phyloP scores from a whole-genome alignment of 2,113 vertebrate species.

The Plecotus auritus region DNA sequence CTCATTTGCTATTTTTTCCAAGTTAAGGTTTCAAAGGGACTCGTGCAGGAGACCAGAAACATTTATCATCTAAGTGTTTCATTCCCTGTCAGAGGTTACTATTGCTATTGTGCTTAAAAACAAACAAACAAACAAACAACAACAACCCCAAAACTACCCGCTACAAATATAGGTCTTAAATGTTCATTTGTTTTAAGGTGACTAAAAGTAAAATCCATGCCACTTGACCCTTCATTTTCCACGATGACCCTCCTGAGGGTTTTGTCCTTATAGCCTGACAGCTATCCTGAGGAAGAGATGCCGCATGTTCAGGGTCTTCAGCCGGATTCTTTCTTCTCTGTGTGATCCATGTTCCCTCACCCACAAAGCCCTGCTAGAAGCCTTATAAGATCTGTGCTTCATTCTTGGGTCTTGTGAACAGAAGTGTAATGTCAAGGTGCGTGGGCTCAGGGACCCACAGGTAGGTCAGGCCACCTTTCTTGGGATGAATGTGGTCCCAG shows the following conservation, averaged over 20 bases:
- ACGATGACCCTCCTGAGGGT: accelerated
- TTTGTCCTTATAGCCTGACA: accelerated
- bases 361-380: background rate
- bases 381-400: background rate
- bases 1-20: background rate
- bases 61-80: slow-evolving; percentile 10
- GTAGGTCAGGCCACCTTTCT: background rate
- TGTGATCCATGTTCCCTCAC: background rate
- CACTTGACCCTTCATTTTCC: background rate
- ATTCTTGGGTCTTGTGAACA: background rate
- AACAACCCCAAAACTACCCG: background rate
- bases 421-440: background rate
- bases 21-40: background rate
- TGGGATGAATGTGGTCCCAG: background rate
- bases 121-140: no score
- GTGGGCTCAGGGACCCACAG: accelerated
- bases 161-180: background rate
- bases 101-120: background rate
- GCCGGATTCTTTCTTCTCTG: background rate
- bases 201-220: background rate
- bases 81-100: background rate
- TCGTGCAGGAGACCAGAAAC: background rate
- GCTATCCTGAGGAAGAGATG: background rate
- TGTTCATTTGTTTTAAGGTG: background rate
- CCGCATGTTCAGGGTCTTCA: background rate